These are phyloP conservation scores for Cisticola juncidis DNA, from an alignment of 2,113 vertebrate genomes.

Conservation along the genomic window DNA sequence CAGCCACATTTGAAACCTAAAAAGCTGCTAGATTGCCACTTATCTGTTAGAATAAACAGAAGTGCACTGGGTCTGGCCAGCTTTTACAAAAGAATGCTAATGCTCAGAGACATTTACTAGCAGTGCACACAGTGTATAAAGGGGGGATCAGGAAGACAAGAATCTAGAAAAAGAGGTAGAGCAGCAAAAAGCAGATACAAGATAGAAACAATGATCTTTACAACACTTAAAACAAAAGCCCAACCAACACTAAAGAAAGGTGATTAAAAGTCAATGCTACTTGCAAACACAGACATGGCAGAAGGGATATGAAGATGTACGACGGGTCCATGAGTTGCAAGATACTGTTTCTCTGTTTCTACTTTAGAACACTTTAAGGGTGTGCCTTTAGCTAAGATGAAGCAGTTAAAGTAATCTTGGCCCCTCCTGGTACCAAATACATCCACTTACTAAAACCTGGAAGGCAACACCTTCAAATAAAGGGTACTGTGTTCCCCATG, in stretches of 20 bases:
- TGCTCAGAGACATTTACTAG: background rate
- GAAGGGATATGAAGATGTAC: background rate
- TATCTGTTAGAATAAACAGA: background rate
- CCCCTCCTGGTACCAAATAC: background rate
- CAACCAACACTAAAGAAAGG: background rate
- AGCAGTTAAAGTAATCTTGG: background rate
- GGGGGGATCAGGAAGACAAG: background rate
- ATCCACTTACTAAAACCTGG: background rate
- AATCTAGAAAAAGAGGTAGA: background rate
- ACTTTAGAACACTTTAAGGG: background rate
- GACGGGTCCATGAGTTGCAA: background rate
- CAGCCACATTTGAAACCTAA: background rate
- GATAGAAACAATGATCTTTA: background rate
- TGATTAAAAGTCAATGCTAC: background rate
- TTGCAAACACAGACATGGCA: background rate
- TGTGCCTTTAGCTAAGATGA: background rate
- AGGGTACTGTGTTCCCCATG: background rate
- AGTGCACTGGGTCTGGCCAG: background rate
- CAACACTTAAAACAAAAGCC: background rate
- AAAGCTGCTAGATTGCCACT: background rate
- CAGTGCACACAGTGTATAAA: background rate
- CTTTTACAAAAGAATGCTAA: background rate
- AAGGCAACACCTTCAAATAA: background rate
- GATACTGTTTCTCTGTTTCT: background rate
- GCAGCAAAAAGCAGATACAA: background rate